phyloP scores from a whole-genome alignment of 2,797 vertebrate species.

The Characodon lateralis region DNA sequence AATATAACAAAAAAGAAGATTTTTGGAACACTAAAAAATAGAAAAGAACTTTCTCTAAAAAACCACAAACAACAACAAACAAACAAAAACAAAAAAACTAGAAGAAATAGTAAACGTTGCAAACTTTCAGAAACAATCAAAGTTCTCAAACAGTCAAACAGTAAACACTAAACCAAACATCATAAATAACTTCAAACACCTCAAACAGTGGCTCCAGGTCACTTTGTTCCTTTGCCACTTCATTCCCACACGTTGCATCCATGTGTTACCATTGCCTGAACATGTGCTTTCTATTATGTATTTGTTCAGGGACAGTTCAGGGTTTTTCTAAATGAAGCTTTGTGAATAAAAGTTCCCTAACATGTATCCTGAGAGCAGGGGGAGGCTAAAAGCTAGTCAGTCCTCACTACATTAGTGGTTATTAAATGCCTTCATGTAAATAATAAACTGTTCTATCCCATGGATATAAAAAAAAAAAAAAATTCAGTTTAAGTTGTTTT shows the following conservation, averaged over 20 bases:
- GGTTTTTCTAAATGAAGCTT: background rate
- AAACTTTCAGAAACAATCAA: background rate
- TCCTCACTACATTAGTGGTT: background rate
- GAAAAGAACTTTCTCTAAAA: background rate
- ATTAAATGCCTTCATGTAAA: background rate
- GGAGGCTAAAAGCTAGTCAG: background rate
- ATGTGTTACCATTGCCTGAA: background rate
- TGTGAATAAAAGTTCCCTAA: background rate
- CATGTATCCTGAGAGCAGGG: background rate
- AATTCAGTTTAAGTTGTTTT: background rate
- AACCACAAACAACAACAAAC: background rate
- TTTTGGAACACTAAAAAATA: background rate
- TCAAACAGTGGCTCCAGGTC: background rate
- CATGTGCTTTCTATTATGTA: constrained; percentile 1
- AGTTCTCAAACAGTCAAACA: background rate
- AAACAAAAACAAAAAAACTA: background rate
- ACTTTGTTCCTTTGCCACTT: background rate
- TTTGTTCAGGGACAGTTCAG: background rate
- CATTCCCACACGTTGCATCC: background rate
- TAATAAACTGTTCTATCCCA: background rate
- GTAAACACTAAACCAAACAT: background rate
- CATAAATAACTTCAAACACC: background rate
- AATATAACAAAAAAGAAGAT: background rate
- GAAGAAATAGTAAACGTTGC: constrained; percentile 35
- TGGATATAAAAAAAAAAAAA: background rate